Evolutionary conservation across 2,888 invertebrate genomes (phyloP), one percentile per base, ranked within the genome.

Genomic region (Conus canariensis): DNA sequence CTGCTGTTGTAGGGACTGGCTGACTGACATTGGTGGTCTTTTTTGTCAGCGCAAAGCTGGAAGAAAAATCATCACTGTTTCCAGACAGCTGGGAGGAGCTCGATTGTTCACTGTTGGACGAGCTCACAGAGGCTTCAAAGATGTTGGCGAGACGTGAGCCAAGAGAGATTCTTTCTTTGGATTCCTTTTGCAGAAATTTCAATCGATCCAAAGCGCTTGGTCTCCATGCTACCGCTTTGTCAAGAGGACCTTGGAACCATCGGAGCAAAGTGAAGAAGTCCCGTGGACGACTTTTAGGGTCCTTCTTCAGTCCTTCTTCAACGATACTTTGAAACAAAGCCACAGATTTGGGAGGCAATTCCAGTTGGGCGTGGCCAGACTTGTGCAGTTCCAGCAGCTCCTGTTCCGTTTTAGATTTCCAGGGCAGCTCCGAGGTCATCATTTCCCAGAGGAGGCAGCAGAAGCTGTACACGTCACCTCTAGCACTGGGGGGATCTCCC

Each of bases 401-500:
- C 25, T 70, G 6, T 12, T 56, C 30, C 1, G 70, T 77, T 56
- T 70, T 45, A 19, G 85, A 70, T 25, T 85, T 74, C 89, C 89
- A 89, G 7, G 89, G 89, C 85, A 85, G 64, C 30, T 89, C 89
- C 14, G 85, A 67, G 59, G 70, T 58, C 14, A 89, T 85, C 88
- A 96, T 94, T 93, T 97, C 97, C 96, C 96, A 97, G 88, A 96
- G 94, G 30, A 97, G 95, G 90, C 95, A 95, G 90, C 96, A 96
- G 90, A 96, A 94, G 88, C 96, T 96, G 94, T 96, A 97, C 88
- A 97, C 93, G 92, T 97, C 97, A 70, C 96, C 96, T 85, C 93
- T 93, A 67, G 94, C 93, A 0, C 95, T 94, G 7, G 96, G 95
- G 77, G 94, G 93, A 86, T 95, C 93, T 22, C 95, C 95, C 59